Conservation (phyloP, 1,140 invertebrate species). For the Argopecten irradians region DNA sequence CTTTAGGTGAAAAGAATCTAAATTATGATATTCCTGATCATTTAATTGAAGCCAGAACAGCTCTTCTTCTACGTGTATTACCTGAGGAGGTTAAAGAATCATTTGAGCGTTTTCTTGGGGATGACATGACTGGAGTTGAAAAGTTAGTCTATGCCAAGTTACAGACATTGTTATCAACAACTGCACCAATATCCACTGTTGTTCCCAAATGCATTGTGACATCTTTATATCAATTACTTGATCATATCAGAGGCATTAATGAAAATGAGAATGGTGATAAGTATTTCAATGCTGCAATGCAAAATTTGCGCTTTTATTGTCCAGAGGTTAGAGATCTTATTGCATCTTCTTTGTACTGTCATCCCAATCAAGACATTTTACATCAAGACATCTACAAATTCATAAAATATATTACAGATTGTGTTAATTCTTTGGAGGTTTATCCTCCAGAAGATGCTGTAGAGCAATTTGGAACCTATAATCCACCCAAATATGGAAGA, state of each 20-base stretch:
- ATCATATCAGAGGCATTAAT: no score
- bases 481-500: constrained; percentile 49
- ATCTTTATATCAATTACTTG: no score
- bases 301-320: no score
- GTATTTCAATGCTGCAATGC: background rate
- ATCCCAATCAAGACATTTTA: no score
- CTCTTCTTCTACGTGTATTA: background rate
- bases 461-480: constrained; percentile 42
- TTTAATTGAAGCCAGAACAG: background rate
- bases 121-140: background rate
- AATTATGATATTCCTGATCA: background rate
- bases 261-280: no score
- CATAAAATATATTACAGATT: no score
- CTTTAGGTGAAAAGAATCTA: background rate
- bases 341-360: background rate
- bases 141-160: no score
- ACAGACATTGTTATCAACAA: no score
- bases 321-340: background rate
- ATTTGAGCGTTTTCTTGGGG: constrained; percentile 4
- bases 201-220: no score
- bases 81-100: no score
- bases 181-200: no score
- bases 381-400: no score
- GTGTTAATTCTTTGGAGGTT: background rate
- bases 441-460: constrained; percentile 27